Base-by-base conservation (phyloP, 1,140 invertebrate species). In the Drosophila fuyamai region DNA sequence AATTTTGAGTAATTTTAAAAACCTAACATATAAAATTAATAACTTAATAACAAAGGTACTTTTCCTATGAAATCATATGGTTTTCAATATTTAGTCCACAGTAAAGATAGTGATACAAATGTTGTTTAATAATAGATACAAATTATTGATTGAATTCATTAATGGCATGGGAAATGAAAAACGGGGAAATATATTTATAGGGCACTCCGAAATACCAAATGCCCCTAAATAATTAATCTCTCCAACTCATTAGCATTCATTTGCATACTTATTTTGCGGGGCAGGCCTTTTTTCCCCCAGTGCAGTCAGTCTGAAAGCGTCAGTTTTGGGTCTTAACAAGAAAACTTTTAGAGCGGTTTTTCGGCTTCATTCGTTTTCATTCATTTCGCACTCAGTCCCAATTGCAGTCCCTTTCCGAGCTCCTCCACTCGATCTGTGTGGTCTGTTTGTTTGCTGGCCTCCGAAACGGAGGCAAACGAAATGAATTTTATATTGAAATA, bases 401-500 rank as follows among this genome's bases (percentile, higher is more conserved):
- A 43, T 14, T 43, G 6, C 27, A 32, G 4, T 47, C 53, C 32
- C 1, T 44, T 32, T 18, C 18, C 35, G 10, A 29, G 35, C 40
- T 35, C 7, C 36, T 53, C 40, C 50, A 59, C 59, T 40, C 48
- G 51, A 62, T 57, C 60, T 60, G 60, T 60, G 60, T 29, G 60
- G 60, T 51, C 44, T 48, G 48, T 68, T 58, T 56, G 59, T 46
- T 40, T 50, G 51, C 62, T 18, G 71, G 54, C 66, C 59, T 76
- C 58, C 50, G 51, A n/a, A n/a, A 72, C 32, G 57, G 35, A 66
- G 57, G 57, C 57, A 86, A 88, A 82, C 78, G 83, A 79, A 86
- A 86, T 86, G 83, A 86, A 86, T 86, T 86, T 86, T 86, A 86
- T 86, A 86, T 86, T 86, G 83, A 88, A 86, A 86, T 86, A 86